Evolutionary conservation across 2,888 invertebrate genomes (phyloP), one percentile per base, ranked within the genome.

Genomic region (Pollenia griseotomentosa): DNA sequence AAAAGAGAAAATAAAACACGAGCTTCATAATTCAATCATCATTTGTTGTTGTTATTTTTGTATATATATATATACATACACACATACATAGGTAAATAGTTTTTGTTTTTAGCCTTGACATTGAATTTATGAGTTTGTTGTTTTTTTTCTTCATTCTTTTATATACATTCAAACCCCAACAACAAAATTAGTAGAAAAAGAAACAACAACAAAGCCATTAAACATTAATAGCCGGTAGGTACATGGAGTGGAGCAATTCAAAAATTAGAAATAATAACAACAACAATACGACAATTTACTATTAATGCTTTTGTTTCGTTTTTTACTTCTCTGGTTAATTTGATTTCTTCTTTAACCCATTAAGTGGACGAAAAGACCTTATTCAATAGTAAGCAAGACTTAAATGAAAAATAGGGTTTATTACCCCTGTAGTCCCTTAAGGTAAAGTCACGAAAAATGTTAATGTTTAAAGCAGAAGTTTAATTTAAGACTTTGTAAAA

Each of bases 81-180:
- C 9, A 59, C 33, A 33, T 59, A 19, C 19, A 19, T 19, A 19
- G 1, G 33, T 33, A 33, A 6, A 33, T 6, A 59, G 40, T 55
- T 65, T 51, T 73, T 1, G 9, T 57, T 74, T 84, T 73, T 80
- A 87, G 82, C 87, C 87, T 87, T 87, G 87, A 87, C 87, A 87
- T 87, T 87, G 87, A 87, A 84, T 87, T 86, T 83, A 68, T 79
- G 19, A 73, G 80, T 71, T 48, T 71, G 46, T 71, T 16, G 9
- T 42, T 73, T 59, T 44, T 10, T 23, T 70, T 78, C 4, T 33
- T 33, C 5, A 6, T 33, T 48, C 46, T 71, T 63, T 79, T 51
- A 8, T 55, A 12, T 63, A 33, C 40, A 16, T 12, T 42, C 59
- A 44, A 65, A n/a, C 16, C 59, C 16, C 48, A 65, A 42, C 12